These are phyloP conservation scores for Leptocoma aspasia DNA, from an alignment of 2,113 vertebrate genomes.

Conservation along the genomic window DNA sequence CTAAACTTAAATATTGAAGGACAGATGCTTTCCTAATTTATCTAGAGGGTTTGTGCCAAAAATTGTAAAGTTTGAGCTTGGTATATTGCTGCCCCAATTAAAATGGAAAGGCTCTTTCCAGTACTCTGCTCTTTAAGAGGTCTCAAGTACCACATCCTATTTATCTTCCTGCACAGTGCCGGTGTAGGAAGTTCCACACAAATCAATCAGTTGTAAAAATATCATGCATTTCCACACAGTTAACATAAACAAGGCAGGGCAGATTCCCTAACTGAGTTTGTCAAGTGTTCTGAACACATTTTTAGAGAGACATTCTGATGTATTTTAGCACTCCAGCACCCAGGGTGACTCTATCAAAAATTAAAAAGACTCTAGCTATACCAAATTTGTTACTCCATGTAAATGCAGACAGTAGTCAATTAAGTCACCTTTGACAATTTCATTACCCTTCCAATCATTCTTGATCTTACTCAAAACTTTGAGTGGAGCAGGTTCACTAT, in stretches of 20 bases:
- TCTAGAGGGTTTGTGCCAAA: not conserved
- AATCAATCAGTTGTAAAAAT: constrained; percentile 4
- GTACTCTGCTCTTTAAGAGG: not conserved
- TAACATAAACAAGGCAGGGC: not conserved
- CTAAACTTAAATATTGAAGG: not conserved
- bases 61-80: not conserved
- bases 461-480: not conserved
- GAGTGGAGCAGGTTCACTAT: not conserved
- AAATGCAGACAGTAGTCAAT: constrained; percentile 13
- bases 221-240: not conserved
- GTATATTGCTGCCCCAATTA: not conserved
- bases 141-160: not conserved
- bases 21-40: not conserved
- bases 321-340: not conserved
- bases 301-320: not conserved
- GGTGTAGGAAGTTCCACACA: not conserved
- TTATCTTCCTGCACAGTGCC: not conserved
- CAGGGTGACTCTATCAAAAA: not conserved
- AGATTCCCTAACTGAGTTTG: not conserved
- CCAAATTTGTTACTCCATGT: not conserved
- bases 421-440: constrained; percentile 7
- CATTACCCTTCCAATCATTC: not conserved
- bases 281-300: not conserved
- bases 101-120: not conserved
- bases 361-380: not conserved